phyloP scores from a whole-genome alignment of 2,113 vertebrate genomes.

The Oplegnathus fasciatus region DNA sequence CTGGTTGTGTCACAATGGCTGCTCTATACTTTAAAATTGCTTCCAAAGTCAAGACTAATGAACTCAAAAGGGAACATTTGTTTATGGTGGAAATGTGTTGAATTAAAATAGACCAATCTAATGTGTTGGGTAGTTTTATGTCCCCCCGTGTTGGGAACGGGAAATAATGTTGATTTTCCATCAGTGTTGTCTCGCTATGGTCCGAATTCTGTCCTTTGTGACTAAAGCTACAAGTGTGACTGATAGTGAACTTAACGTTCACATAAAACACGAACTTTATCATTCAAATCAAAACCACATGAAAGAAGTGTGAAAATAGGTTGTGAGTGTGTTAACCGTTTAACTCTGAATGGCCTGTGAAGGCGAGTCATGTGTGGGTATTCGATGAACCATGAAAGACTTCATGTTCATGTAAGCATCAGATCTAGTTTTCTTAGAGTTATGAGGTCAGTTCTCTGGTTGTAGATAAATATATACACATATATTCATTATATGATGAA shows the following conservation, averaged over 20 bases:
- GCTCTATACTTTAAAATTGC: not conserved
- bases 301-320: not conserved
- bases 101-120: not conserved
- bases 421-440: not conserved
- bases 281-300: not conserved
- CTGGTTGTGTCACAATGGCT: not conserved
- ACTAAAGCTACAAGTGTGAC: not conserved
- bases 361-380: slow-evolving; percentile 53
- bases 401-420: not conserved
- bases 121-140: not conserved
- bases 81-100: not conserved
- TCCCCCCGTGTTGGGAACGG: not conserved
- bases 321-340: not conserved
- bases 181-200: too few species aligned
- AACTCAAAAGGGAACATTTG: not conserved
- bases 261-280: not conserved
- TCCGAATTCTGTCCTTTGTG: not conserved
- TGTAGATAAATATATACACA: not conserved
- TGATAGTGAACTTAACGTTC: not conserved
- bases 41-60: not conserved
- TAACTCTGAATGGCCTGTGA: not conserved
- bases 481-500: not conserved
- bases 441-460: not conserved
- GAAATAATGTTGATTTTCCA: not conserved
- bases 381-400: not conserved